A percentile compares a stretch with the other conserved stretches of the same genome.
phyloP scores from a whole-genome alignment of 2,888 invertebrate genomes.

The Dryobota labecula region DNA sequence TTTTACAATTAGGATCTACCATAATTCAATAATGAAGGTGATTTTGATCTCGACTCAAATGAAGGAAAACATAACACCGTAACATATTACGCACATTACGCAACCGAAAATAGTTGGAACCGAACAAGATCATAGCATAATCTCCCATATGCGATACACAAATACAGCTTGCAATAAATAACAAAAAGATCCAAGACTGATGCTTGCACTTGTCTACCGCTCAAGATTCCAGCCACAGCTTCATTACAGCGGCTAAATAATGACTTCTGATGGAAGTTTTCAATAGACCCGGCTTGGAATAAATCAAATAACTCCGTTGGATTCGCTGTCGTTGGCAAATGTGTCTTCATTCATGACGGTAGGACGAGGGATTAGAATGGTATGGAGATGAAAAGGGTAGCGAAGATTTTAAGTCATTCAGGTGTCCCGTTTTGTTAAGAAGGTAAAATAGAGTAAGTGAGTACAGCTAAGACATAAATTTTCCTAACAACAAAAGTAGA shows the following conservation, averaged over 20 bases:
- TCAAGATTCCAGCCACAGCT: conserved; percentile 69
- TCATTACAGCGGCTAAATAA: conserved; percentile 82
- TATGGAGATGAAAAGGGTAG: conserved; percentile 73
- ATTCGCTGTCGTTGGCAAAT: conserved; percentile 88
- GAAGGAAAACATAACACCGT: background rate
- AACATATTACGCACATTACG: conserved; percentile 49
- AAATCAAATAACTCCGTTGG: conserved; percentile 87
- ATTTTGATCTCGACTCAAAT: background rate
- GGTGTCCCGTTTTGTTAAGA: background rate
- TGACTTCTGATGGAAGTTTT: conserved; percentile 81
- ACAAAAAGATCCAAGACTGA: conserved; percentile 65
- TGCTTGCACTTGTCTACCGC: conserved; percentile 67
- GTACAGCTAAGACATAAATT: background rate
- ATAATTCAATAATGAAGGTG: background rate
- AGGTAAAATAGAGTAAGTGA: no score
- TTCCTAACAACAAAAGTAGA: background rate
- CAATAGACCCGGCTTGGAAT: conserved; percentile 84
- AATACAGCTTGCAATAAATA: conserved; percentile 67
- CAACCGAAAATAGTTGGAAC: conserved; percentile 51
- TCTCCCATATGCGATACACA: conserved; percentile 53
- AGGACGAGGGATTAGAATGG: conserved; percentile 71
- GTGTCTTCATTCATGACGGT: conserved; percentile 89
- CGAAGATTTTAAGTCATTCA: conserved; percentile 27
- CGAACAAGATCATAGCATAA: conserved; percentile 45
- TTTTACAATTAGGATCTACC: background rate